A percentile compares a stretch with the other conserved stretches of the same genome.
Conservation (phyloP, 1,140 invertebrate species). For the Chelonus insularis region DNA sequence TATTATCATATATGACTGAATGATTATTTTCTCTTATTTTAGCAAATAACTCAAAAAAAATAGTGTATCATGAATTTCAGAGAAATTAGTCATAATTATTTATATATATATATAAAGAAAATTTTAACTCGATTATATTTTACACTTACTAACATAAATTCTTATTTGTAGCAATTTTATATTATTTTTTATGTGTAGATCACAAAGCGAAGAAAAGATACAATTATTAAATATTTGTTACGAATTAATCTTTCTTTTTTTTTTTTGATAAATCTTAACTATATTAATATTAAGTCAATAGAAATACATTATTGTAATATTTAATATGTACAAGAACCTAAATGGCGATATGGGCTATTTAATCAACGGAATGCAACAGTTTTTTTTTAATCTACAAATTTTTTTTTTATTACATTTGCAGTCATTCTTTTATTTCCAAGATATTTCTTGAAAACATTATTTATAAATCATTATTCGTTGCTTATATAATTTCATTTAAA, state of each 20-base stretch:
- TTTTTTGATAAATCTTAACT: constrained; percentile 24
- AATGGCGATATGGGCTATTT: constrained; percentile 35
- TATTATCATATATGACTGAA: no score
- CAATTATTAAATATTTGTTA: constrained; percentile 30
- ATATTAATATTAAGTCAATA: constrained; percentile 34
- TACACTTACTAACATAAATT: constrained; percentile 32
- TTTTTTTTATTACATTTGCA: constrained; percentile 16
- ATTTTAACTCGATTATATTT: constrained; percentile 28
- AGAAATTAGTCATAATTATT: no score
- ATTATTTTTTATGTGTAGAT: constrained; percentile 28
- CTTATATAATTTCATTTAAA: no score
- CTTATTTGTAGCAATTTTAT: constrained; percentile 8
- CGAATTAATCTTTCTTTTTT: constrained; percentile 9
- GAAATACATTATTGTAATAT: constrained; percentile 37
- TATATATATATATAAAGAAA: no score
- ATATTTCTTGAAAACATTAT: no score
- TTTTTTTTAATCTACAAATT: constrained; percentile 27
- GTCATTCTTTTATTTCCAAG: no score
- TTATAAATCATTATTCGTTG: no score
- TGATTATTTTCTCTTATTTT: no score
- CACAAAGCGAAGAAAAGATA: constrained; percentile 37
- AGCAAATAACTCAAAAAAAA: no score
- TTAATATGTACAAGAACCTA: constrained; percentile 50
- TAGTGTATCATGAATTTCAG: no score
- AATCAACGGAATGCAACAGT: constrained; percentile 53